A percentile compares a stretch with the other conserved stretches of the same genome.
These are phyloP conservation scores for Columbina picui DNA, from an alignment of 2,113 vertebrate genomes.

Conservation along the genomic window DNA sequence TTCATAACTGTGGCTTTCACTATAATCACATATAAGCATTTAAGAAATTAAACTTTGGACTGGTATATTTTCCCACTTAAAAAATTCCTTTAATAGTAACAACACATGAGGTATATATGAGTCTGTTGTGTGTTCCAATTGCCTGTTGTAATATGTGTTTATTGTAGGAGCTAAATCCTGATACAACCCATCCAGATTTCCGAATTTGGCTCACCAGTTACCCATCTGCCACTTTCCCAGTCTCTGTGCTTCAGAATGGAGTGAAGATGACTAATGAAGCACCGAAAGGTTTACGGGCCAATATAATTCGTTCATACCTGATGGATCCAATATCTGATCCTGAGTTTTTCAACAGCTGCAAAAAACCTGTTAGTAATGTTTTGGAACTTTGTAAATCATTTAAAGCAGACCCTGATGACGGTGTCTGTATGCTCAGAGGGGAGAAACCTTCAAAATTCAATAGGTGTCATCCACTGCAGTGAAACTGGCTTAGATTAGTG, in stretches of 20 bases:
- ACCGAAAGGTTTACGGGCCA: constrained; percentile 87
- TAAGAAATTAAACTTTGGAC: neutral
- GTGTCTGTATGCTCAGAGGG: neutral
- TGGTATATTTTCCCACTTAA: neutral
- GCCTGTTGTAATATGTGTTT: neutral
- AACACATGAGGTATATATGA: neutral
- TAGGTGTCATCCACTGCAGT: neutral
- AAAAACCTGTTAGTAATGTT: constrained; percentile 79
- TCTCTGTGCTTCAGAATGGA: constrained; percentile 89
- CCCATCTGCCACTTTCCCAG: constrained; percentile 86
- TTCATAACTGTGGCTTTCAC: neutral
- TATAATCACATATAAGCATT: neutral
- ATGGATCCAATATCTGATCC: constrained; percentile 90
- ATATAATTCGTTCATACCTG: constrained; percentile 85
- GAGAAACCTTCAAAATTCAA: neutral
- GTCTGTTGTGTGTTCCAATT: neutral
- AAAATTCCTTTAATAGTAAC: neutral
- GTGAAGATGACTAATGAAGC: constrained; percentile 94
- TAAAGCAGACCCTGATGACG: neutral
- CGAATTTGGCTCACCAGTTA: constrained; percentile 92
- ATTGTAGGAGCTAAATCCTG: constrained; percentile 84
- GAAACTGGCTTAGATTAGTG: constrained; percentile 34
- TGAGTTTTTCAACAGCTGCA: constrained; percentile 85
- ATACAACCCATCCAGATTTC: constrained; percentile 88
- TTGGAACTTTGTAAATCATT: neutral